Conservation (phyloP, 2,797 vertebrate genomes). For the Dicrostonyx torquatus region DNA sequence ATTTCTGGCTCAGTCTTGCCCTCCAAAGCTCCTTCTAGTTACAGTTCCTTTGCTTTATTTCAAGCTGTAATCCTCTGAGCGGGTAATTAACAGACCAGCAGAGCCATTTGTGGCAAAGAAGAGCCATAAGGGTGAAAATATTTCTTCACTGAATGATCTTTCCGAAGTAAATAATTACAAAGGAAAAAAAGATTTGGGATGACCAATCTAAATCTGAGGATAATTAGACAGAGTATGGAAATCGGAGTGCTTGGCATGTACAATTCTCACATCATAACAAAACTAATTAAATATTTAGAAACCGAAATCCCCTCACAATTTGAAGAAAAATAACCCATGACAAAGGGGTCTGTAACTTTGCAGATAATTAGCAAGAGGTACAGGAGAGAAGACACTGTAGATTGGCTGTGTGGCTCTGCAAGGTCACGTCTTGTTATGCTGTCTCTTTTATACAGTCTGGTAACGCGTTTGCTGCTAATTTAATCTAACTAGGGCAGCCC, state of each 20-base stretch:
- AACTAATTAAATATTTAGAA: slow-evolving; percentile 92
- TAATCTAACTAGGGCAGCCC: slow-evolving; percentile 88
- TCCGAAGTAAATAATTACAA: slow-evolving; percentile 91
- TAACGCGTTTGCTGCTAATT: slow-evolving; percentile 89
- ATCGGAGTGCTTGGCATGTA: slow-evolving; percentile 84
- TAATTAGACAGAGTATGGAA: slow-evolving; percentile 88
- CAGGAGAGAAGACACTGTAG: slow-evolving; percentile 78
- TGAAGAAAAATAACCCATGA: slow-evolving; percentile 88
- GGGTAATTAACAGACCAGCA: slow-evolving; percentile 89
- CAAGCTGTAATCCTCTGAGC: slow-evolving; percentile 87
- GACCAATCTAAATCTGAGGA: slow-evolving; percentile 87
- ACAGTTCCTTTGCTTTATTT: slow-evolving; percentile 84
- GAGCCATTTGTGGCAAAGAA: slow-evolving; percentile 87
- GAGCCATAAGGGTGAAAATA: slow-evolving; percentile 88
- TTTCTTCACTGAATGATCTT: slow-evolving; percentile 87
- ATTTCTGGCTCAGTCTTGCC: slow-evolving; percentile 81
- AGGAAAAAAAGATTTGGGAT: slow-evolving; percentile 87
- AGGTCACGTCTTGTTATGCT: slow-evolving; percentile 88
- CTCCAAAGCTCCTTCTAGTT: slow-evolving; percentile 85
- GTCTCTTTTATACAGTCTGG: slow-evolving; percentile 85
- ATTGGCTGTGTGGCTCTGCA: slow-evolving; percentile 85
- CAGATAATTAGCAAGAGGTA: slow-evolving; percentile 89
- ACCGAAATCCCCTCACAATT: slow-evolving; percentile 84
- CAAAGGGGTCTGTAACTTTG: slow-evolving; percentile 86
- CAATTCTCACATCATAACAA: slow-evolving; percentile 86